Evolutionary conservation across 2,888 invertebrate genomes (phyloP).

Genomic region (Dasysyrphus tricinctus): DNA sequence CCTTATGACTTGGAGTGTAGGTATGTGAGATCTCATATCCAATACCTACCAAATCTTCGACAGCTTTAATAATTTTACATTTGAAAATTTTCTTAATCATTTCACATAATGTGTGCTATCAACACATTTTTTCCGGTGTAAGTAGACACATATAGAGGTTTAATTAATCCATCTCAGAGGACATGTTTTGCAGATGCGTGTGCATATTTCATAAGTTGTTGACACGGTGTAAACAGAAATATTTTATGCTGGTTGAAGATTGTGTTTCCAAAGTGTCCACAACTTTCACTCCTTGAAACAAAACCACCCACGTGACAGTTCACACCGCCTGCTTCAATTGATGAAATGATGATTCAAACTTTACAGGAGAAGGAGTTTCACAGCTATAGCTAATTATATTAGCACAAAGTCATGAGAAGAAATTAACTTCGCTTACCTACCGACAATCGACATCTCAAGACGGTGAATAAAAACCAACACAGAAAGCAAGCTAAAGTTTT

Average conservation of each 20-base stretch:
- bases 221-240: background rate
- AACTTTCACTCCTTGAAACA: background rate
- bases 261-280: background rate
- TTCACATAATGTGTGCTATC: too few species aligned
- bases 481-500: background rate
- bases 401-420: conserved; percentile 39
- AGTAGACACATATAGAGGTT: background rate
- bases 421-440: conserved; percentile 45
- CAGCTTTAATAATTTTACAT: too few species aligned
- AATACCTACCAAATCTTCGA: too few species aligned
- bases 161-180: conserved; percentile 1
- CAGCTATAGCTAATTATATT: conserved; percentile 50
- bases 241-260: background rate
- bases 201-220: conserved; percentile 5
- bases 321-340: conserved; percentile 36
- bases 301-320: background rate
- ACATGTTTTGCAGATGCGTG: background rate
- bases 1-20: too few species aligned
- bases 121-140: background rate
- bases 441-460: conserved; percentile 26
- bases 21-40: too few species aligned
- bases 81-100: too few species aligned
- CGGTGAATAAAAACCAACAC: background rate
- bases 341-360: conserved; percentile 61
- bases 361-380: conserved; percentile 1